Conservation (phyloP, 2,113 vertebrate genomes). For the Saccopteryx leptura region DNA sequence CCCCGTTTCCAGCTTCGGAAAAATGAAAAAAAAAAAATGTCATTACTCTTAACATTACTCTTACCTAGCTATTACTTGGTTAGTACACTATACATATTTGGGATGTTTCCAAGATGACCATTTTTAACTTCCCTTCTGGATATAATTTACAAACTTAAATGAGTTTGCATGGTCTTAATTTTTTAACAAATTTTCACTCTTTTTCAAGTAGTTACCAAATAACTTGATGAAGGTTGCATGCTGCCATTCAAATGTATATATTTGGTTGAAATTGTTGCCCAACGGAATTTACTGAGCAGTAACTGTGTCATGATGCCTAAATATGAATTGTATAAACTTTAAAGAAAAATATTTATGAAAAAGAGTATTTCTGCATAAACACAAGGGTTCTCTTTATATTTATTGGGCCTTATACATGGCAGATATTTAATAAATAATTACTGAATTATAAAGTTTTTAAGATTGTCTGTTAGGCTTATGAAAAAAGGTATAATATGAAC, state of each 20-base stretch:
- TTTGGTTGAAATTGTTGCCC: constrained; percentile 38
- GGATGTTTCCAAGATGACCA: constrained; percentile 3
- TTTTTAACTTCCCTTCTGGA: constrained; percentile 52
- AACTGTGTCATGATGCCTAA: not conserved
- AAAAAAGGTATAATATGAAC: not conserved
- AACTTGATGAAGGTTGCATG: constrained; percentile 35
- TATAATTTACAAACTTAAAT: constrained; percentile 58
- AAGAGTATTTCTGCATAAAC: not conserved
- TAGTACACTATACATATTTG: not conserved
- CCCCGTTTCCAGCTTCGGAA: too few species aligned
- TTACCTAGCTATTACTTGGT: not conserved
- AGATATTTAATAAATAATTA: constrained; percentile 45
- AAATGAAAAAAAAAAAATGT: too few species aligned
- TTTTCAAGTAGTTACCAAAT: constrained; percentile 51
- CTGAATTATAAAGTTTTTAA: constrained; percentile 37
- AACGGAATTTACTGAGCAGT: not conserved
- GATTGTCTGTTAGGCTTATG: not conserved
- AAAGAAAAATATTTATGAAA: constrained; percentile 33
- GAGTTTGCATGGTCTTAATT: not conserved
- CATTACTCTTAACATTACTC: not conserved
- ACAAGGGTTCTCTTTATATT: not conserved
- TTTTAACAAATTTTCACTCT: constrained; percentile 12
- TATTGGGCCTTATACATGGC: not conserved
- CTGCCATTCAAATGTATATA: not conserved
- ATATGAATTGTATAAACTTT: constrained; percentile 25